Evolutionary conservation across 2,888 invertebrate species (phyloP), one percentile per base, ranked within the genome.

Genomic region (Elaeidobius kamerunicus): DNA sequence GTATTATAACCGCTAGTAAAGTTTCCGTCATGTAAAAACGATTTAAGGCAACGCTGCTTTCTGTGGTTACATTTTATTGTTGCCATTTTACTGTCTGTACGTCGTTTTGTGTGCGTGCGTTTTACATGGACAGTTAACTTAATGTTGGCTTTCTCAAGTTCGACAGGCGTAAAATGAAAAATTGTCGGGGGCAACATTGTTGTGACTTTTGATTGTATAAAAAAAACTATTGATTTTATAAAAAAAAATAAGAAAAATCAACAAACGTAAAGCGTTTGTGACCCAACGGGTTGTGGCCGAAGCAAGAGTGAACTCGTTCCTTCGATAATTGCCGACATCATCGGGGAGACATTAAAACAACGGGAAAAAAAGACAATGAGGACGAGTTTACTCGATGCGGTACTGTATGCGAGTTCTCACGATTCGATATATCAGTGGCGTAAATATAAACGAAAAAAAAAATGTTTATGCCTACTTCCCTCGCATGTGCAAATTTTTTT

Each of bases 1-100:
- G 14, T 30, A 50, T 50, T 50, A 50, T 50, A 43, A 43, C 50
- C 50, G 39, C 50, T 36, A 16, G n/a, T n/a, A n/a, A n/a, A 19
- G 19, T 44, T 44, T 44, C 34, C 44, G 44, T 34, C 17, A 38
- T 38, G 38, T 44, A 43, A 43, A 35, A 9, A 23, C 12, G 32
- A 15, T 43, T 43, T 43, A 19, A 18, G 34, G 14, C 41, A 35
- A n/a, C n/a, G n/a, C n/a, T n/a, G n/a, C n/a, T n/a, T n/a, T n/a
- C n/a, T n/a, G n/a, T n/a, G n/a, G n/a, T n/a, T n/a, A n/a, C 15
- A 15, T 49, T 49, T 42, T 41, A 49, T 41, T 49, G 41, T 40
- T 49, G 23, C 12, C 3, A 14, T 20, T 40, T 41, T 41, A 35
- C n/a, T 48, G 23, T 19, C 9, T 40, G 30, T 11, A 12, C 12